A percentile compares a stretch with the other conserved stretches of the same genome.
Conservation (phyloP, 2,113 vertebrate genomes). For the Myotis yumanensis region DNA sequence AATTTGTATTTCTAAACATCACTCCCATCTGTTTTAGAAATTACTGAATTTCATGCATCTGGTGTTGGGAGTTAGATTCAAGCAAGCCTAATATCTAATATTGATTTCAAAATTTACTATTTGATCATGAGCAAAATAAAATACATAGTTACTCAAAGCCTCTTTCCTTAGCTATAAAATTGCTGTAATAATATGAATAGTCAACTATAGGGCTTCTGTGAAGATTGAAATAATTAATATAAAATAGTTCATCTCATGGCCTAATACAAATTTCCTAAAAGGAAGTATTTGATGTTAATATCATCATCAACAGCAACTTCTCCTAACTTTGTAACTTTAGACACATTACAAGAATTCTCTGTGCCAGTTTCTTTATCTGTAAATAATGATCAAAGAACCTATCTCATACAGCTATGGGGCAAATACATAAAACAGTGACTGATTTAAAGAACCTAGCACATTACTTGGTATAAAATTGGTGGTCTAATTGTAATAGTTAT, state of each 20-base stretch:
- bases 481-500: not conserved
- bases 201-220: not conserved
- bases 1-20: not conserved
- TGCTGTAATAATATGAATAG: not conserved
- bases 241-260: not conserved
- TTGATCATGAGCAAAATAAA: not conserved
- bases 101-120: not conserved
- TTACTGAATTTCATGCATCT: not conserved
- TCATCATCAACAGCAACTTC: not conserved
- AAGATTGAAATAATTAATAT: not conserved
- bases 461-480: not conserved
- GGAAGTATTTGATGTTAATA: not conserved
- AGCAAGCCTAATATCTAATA: not conserved
- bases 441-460: not conserved
- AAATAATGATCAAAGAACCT: not conserved
- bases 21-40: not conserved
- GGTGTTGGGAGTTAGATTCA: not conserved
- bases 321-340: not conserved
- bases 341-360: not conserved
- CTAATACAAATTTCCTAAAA: not conserved
- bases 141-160: not conserved
- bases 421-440: not conserved
- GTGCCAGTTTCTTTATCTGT: not conserved
- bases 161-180: not conserved
- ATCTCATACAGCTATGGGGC: not conserved